Conservation (phyloP, 1,140 invertebrate genomes). For the Mactra quadrangularis region DNA sequence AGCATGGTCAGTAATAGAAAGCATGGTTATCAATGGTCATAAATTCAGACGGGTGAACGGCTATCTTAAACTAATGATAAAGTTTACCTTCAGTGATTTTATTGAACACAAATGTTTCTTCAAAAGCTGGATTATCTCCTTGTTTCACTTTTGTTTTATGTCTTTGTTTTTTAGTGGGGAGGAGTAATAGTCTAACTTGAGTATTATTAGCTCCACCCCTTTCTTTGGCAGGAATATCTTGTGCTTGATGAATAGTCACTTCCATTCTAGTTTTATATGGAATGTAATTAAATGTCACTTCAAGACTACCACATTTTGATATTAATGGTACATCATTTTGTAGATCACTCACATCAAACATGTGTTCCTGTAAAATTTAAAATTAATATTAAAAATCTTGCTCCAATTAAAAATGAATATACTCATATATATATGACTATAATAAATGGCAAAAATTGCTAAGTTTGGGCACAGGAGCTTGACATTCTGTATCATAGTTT, state of each 20-base stretch:
- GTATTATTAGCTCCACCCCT: slow-evolving; percentile 90
- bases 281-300: slow-evolving; percentile 95
- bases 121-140: slow-evolving; percentile 94
- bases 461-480: no score
- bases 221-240: slow-evolving; percentile 90
- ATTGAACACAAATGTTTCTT: slow-evolving; percentile 95
- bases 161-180: slow-evolving; percentile 96
- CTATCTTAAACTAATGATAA: no score
- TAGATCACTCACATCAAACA: slow-evolving; percentile 85
- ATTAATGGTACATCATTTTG: slow-evolving; percentile 82
- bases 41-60: no score
- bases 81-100: slow-evolving; percentile 92
- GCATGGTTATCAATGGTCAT: no score
- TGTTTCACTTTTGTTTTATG: slow-evolving; percentile 95
- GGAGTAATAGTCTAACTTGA: slow-evolving; percentile 92
- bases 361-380: slow-evolving; percentile 81
- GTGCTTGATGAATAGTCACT: slow-evolving; percentile 93
- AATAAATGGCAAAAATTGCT: no score
- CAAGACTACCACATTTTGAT: slow-evolving; percentile 89
- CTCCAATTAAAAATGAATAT: no score
- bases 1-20: no score
- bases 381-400: not conserved
- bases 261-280: slow-evolving; percentile 95
- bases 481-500: no score
- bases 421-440: no score